phyloP scores from a whole-genome alignment of 2,113 vertebrate species.

The Oceanites oceanicus region DNA sequence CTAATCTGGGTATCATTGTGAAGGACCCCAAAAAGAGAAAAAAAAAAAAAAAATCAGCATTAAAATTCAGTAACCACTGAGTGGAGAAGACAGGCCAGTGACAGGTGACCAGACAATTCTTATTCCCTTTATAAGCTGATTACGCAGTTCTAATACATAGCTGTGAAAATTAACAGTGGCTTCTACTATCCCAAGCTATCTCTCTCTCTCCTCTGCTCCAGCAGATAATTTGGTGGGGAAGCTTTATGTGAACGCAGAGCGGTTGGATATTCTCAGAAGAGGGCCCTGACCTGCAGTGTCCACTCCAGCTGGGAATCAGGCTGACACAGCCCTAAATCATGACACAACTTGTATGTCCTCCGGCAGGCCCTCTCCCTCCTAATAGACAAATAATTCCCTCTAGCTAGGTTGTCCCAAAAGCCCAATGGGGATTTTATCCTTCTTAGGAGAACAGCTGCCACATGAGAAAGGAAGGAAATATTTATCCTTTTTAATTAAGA shows the following conservation, averaged over 20 bases:
- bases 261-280: neutral
- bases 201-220: neutral
- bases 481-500: constrained; percentile 53
- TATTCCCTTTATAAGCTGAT: neutral
- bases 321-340: neutral
- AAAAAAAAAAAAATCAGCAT: neutral
- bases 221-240: neutral
- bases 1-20: neutral
- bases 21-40: neutral
- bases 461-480: constrained; percentile 39
- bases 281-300: neutral
- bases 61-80: neutral
- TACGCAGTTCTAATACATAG: neutral
- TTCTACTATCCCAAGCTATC: neutral
- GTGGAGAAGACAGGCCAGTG: neutral
- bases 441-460: constrained; percentile 31
- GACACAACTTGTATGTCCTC: neutral
- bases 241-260: neutral
- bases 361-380: neutral
- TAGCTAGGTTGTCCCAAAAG: constrained; percentile 1
- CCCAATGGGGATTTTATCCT: neutral
- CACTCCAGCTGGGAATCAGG: neutral
- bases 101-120: neutral
- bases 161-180: neutral
- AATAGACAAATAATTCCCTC: neutral